Percentiles rank a stretch among this genome's conserved stretches.
phyloP scores from a whole-genome alignment of 2,113 vertebrate genomes.

The Chrysochloris asiatica region DNA sequence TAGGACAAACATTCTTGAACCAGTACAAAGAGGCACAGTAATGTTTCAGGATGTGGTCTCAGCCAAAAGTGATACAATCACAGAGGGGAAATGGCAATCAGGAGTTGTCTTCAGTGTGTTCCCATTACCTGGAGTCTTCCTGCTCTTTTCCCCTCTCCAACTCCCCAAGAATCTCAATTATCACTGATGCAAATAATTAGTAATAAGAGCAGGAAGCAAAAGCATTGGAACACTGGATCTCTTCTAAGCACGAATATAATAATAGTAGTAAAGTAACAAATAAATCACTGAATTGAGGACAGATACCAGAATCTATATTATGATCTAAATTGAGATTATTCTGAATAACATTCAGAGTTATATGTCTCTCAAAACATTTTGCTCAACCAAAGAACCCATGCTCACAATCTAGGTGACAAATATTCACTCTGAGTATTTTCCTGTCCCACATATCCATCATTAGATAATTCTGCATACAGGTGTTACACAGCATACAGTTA shows the following conservation, averaged over 20 bases:
- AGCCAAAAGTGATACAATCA: conserved; percentile 59
- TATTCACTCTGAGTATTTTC: background rate
- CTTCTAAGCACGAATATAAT: background rate
- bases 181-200: conserved; percentile 5
- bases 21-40: conserved; percentile 58
- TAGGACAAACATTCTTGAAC: conserved; percentile 39
- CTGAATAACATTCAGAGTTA: background rate
- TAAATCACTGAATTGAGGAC: background rate
- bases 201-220: conserved; percentile 48
- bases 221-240: background rate
- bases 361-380: background rate
- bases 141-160: background rate
- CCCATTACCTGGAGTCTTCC: background rate
- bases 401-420: background rate
- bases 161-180: conserved; percentile 36
- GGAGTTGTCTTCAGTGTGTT: background rate
- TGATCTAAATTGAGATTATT: conserved; percentile 11
- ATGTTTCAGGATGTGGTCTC: conserved; percentile 55
- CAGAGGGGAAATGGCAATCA: conserved; percentile 41
- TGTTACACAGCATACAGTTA: background rate
- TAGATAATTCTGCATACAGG: background rate
- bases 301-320: background rate
- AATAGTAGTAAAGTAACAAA: conserved; percentile 7
- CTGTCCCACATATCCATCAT: background rate
- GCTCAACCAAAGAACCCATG: background rate